Base-by-base conservation (phyloP, 2,888 invertebrate species). In the Folsomia candida region DNA sequence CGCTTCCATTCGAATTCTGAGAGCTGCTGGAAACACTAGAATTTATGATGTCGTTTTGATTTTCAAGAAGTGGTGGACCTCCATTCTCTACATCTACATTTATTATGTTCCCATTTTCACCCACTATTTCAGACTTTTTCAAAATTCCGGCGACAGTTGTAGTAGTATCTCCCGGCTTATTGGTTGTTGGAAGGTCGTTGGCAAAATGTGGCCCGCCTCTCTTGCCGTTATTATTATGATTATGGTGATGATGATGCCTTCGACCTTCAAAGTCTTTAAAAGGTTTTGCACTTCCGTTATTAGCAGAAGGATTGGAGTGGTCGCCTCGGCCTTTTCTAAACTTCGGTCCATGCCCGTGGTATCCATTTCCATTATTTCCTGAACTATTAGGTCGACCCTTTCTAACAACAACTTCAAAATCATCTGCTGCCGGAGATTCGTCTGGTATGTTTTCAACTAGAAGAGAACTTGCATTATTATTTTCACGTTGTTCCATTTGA, bases 331-430 rank as follows among this genome's bases (percentile, higher is more conserved):
- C 63, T 51, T 64, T 64, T 22, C 63, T 22, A 64, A 64, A 64
- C 63, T 64, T 64, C 24, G 63, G 63, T n/a, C 63, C 63, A 14
- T 51, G 18, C n/a, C 29, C 29, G 27, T 62, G 37, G 14, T 37
- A 14, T 4, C 14, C 6, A 54, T 54, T 54, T 47, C 47, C 47
- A 47, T 47, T 47, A n/a, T n/a, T n/a, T 37, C 37, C 37, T 4
- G 14, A 9, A 4, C 37, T 25, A 22, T 18, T 51, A 47, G 63
- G 9, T 22, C 63, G 47, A 22, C 24, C 47, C 22, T 64, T 64
- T 29, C 63, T 37, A 20, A 64, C 51, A n/a, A 64, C 63, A 20
- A 64, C 37, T 51, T 64, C 63, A 47, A 64, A 64, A 22, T 64
- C 63, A 51, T 64, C 63, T 26, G n/a, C 62, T 18, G 18, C 47